Base-by-base conservation (phyloP, 2,888 invertebrate genomes). In the Phania funesta region DNA sequence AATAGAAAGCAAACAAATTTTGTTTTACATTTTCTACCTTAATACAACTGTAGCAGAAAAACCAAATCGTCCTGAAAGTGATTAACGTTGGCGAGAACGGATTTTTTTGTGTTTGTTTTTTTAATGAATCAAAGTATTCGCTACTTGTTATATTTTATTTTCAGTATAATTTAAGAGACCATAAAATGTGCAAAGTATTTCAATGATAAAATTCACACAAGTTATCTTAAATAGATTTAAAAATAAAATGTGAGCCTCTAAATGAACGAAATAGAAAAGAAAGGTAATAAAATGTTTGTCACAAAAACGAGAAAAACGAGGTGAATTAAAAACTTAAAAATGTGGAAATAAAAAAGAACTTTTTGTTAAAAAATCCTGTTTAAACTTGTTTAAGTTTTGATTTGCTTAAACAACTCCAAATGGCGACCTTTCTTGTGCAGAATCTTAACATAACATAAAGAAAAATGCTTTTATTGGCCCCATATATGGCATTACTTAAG, bases 81-180 rank as follows among this genome's bases (percentile, higher is more conserved):
- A 80, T 80, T 80, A 75, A 80, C 75, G 70, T 75, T 74, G 20
- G 8, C 0, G n/a, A 38, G 11, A 70, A 70, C 52, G 29, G 44
- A 50, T 48, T 65, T 64, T 74, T 74, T 35, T 46, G 73, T 67
- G 64, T 48, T 70, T 75, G 73, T 67, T 68, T 48, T 70, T 75
- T 50, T 65, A 76, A 76, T 76, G 80, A 76, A 80, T 80, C 75
- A 76, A 76, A 80, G 64, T 38, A 60, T 71, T 71, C 67, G 58
- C 46, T 20, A 29, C 50, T 52, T 50, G 62, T 62, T 24, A 50
- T 65, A 41, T 67, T 64, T 70, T 54, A 56, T 56, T 46, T 5
- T n/a, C 16, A 6, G 22, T 52, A 29, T 46, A 62, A 74, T 73
- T 73, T 62, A 67, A 29, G 62, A 67, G 56, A 64, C 68, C 74